Base-by-base conservation (phyloP, 2,888 invertebrate species). In the Ypsolopha sequella region DNA sequence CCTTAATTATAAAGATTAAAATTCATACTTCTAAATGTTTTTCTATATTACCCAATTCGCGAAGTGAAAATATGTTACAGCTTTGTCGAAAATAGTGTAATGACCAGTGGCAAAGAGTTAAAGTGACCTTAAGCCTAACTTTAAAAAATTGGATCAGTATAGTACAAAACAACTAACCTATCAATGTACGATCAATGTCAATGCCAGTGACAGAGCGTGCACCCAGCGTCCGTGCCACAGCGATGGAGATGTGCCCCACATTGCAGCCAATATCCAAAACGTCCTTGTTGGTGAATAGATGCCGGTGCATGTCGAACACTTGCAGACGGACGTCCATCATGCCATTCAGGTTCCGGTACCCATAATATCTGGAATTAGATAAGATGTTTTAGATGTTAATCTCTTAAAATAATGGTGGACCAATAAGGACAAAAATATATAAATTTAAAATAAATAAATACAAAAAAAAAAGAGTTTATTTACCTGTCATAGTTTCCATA, bases 211-310 rank as follows among this genome's bases (percentile, higher is more conserved):
- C 93, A 58, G 93, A 93, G 56, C 91, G 91, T 2, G 98, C 97
- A 38, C 91, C 89, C 60, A 95, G 92, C 64, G 96, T 94, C 56
- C 94, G 89, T 0, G 97, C 99, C 48, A 99, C 90, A 0, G 94
- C 92, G 41, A 98, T 89, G 8, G 99, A 97, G 60, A 99, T 91
- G 72, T 97, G 96, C 1, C 99, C 99, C 55, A 96, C 94, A 80
- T 99, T 99, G 79, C 99, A 99, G 11, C 99, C 99, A 68, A 99
- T 94, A 71, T 99, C 99, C 57, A 99, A 87, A 45, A 99, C 93
- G 76, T 96, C 95, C 78, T 95, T 97, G 58, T 92, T 92, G 57
- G 91, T 89, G 74, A 99, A 98, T 68, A 98, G 88, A 63, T 96
- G 93, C 44, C 90, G 86, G 63, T 95, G 91, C 66, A 92, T 90